Percentiles rank a stretch among this genome's conserved stretches.
Conservation (phyloP, 2,888 invertebrate species). For the Latrodectus elegans region DNA sequence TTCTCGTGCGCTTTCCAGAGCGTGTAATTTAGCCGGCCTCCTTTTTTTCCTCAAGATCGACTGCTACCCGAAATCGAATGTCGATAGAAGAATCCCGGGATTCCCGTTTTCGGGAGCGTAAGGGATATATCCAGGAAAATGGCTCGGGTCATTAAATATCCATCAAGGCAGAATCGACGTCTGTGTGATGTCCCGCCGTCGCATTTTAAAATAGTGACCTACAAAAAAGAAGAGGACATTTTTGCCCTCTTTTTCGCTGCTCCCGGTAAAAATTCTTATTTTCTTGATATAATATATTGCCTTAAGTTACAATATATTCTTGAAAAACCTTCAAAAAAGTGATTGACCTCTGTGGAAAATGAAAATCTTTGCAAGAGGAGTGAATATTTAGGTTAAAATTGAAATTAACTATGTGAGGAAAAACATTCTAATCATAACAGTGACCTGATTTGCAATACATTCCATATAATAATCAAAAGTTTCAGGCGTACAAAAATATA, state of each 20-base stretch:
- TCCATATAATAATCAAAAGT: too few species aligned
- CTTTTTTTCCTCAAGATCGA: constrained; percentile 13
- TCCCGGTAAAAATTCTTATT: too few species aligned
- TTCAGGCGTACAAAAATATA: too few species aligned
- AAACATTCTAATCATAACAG: too few species aligned
- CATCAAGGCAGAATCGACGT: constrained; percentile 52
- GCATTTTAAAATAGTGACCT: constrained; percentile 34
- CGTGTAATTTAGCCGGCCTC: constrained; percentile 24
- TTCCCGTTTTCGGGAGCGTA: constrained; percentile 9
- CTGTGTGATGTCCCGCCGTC: constrained; percentile 35
- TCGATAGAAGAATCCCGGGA: constrained; percentile 27
- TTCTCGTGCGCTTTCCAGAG: constrained; percentile 7
- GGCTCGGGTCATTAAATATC: constrained; percentile 61
- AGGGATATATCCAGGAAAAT: constrained; percentile 47
- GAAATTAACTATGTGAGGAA: too few species aligned
- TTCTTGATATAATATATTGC: too few species aligned
- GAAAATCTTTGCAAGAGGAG: too few species aligned
- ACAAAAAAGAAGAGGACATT: not conserved
- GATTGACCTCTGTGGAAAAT: too few species aligned
- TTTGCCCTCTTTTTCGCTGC: not conserved
- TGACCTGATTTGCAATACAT: too few species aligned
- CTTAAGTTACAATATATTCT: too few species aligned
- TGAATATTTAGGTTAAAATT: too few species aligned
- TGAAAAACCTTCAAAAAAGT: too few species aligned
- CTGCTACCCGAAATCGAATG: constrained; percentile 52